phyloP scores from a whole-genome alignment of 2,797 vertebrate genomes.

The Mormyrus proboscirostris region DNA sequence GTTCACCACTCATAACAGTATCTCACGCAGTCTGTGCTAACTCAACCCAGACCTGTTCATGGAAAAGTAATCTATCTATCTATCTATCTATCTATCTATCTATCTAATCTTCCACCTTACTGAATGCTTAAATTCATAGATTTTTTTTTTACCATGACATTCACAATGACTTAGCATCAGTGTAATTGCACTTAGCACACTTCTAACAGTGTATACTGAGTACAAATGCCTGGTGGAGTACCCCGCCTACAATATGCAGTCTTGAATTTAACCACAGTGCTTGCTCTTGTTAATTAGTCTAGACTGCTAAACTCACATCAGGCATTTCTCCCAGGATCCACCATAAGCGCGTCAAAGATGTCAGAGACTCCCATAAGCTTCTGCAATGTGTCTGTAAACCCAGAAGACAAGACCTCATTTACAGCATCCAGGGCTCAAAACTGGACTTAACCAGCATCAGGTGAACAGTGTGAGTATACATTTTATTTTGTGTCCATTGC shows the following conservation, averaged over 20 bases:
- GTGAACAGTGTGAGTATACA: conserved; percentile 28
- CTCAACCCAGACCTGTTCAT: background rate
- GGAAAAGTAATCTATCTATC: no score
- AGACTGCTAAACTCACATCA: background rate
- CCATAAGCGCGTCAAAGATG: conserved; percentile 36
- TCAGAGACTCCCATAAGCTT: conserved; percentile 65
- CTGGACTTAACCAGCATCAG: conserved; percentile 65
- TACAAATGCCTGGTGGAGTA: background rate
- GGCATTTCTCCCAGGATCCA: background rate
- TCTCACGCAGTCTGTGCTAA: background rate
- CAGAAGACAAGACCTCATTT: conserved; percentile 68
- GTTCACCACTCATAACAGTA: background rate
- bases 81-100: no score
- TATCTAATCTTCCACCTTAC: background rate
- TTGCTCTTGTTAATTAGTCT: background rate
- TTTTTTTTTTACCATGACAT: background rate
- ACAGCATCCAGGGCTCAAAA: conserved; percentile 67
- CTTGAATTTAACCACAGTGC: background rate
- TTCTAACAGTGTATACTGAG: background rate
- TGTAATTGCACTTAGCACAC: background rate
- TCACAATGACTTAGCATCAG: background rate
- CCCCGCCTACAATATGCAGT: background rate
- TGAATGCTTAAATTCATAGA: background rate
- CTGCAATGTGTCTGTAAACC: conserved; percentile 69
- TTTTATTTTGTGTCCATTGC: background rate